phyloP scores from a whole-genome alignment of 2,113 vertebrate species.

The Pseudolaguvia tuberculata region DNA sequence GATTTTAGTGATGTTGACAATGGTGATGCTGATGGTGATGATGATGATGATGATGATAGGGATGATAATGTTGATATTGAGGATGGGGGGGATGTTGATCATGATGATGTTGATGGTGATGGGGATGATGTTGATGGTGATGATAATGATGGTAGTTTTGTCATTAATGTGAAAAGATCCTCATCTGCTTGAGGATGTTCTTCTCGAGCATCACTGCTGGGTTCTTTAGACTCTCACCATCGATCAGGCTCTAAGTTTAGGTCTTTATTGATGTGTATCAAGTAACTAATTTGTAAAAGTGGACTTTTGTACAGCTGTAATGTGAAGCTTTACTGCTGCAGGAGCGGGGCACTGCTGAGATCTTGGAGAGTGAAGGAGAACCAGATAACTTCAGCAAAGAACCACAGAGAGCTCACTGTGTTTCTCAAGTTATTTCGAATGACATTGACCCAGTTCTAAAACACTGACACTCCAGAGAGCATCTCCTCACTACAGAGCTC shows the following conservation, averaged over 20 bases:
- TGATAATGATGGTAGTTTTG: background rate
- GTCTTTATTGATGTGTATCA: slow-evolving; percentile 15
- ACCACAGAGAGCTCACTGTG: background rate
- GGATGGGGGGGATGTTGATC: too few species aligned
- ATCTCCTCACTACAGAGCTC: background rate
- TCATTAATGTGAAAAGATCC: too few species aligned
- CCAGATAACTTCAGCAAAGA: background rate
- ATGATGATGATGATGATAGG: too few species aligned
- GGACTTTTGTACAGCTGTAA: background rate
- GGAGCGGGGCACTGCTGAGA: too few species aligned
- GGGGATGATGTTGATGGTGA: too few species aligned
- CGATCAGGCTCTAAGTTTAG: slow-evolving; percentile 27
- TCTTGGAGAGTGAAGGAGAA: background rate
- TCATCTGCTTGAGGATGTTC: background rate
- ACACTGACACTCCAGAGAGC: slow-evolving; percentile 31
- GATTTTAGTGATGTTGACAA: too few species aligned
- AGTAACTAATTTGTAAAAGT: slow-evolving; percentile 7
- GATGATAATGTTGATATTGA: too few species aligned
- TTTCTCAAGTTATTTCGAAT: slow-evolving; percentile 39
- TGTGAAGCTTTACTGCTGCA: background rate
- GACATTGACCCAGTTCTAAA: slow-evolving; percentile 43
- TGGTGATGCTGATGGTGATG: too few species aligned
- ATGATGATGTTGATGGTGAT: too few species aligned
- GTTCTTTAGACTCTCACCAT: slow-evolving; percentile 11
- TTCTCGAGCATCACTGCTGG: background rate